phyloP scores from a whole-genome alignment of 2,113 vertebrate genomes.

The Struthidea cinerea region DNA sequence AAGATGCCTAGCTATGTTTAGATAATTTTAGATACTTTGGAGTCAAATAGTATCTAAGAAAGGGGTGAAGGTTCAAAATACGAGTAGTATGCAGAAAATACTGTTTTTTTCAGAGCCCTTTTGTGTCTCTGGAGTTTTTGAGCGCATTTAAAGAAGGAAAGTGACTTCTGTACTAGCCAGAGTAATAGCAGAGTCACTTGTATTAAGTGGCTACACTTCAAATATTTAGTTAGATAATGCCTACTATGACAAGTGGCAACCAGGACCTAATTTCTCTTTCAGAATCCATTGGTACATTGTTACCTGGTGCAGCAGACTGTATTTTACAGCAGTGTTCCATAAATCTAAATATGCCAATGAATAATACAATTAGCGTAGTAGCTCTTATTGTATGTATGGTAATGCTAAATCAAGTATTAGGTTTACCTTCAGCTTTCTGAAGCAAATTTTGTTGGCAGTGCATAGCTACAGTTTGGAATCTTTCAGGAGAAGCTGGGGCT shows the following conservation, averaged over 20 bases:
- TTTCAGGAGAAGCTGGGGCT: background rate
- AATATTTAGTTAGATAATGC: background rate
- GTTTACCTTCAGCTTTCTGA: background rate
- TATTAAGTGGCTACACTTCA: background rate
- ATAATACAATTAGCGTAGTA: background rate
- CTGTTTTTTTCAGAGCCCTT: background rate
- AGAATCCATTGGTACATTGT: background rate
- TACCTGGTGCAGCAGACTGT: background rate
- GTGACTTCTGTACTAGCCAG: background rate
- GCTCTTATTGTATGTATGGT: background rate
- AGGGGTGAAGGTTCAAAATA: background rate
- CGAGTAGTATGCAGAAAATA: rapidly evolving
- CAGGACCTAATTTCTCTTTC: background rate
- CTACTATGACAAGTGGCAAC: background rate
- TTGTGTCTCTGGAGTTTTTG: background rate
- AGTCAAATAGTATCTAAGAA: background rate
- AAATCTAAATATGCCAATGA: background rate
- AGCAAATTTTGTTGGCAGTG: background rate
- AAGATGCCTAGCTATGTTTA: background rate
- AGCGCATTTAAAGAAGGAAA: background rate
- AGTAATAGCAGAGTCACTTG: background rate
- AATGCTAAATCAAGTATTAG: background rate
- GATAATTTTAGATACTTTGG: background rate
- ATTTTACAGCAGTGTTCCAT: background rate
- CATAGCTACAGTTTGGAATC: background rate